Base-by-base conservation (phyloP, 1,140 invertebrate genomes). In the Ptiloglossa arizonensis region DNA sequence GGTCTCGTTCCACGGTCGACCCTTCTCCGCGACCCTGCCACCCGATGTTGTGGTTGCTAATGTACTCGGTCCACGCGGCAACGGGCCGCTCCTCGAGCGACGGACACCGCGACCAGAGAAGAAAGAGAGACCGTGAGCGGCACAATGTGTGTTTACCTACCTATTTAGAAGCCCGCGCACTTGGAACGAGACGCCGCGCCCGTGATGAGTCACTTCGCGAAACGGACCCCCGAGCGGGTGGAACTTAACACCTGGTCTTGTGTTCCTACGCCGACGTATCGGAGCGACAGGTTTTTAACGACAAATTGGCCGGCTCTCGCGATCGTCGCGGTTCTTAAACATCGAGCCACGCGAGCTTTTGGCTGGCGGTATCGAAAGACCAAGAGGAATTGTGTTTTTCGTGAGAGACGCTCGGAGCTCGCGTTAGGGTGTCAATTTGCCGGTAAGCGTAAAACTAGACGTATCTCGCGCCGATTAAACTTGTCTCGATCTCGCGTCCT, bases 11-110 rank as follows among this genome's bases (percentile, higher is more conserved):
- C 29, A 29, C 24, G 15, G 3, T 5, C 48, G 71, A 74, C 71
- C 64, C 64, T 83, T 82, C 75, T 44, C 35, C 48, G 27, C 57
- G 66, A 46, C 29, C 73, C 15, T 19, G 15, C 38, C 0, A 27
- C 17, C 32, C 38, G 74, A 44, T 77, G 74, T 77, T 87, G 82
- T 87, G 85, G 56, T 86, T 87, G 77, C 85, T 87, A 87, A 87
- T 87, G 86, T 78, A 86, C 79, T 86, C 72, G 74, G 56, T 48
- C 64, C 63, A 77, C 59, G 73, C 24, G 68, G 73, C 59, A 76
- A n/a, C n/a, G 52, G 38, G 15, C 32, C 35, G 63, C 64, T 77
- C 72, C 44, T 68, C 69, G 35, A 22, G 9, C 68, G 63, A 80
- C 83, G 48, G 69, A 46, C 64, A 74, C 57, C 54, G 70, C 81